Evolutionary conservation across 2,113 vertebrate species (phyloP), one percentile per base, ranked within the genome.

Genomic region (Bambusicola thoracicus): DNA sequence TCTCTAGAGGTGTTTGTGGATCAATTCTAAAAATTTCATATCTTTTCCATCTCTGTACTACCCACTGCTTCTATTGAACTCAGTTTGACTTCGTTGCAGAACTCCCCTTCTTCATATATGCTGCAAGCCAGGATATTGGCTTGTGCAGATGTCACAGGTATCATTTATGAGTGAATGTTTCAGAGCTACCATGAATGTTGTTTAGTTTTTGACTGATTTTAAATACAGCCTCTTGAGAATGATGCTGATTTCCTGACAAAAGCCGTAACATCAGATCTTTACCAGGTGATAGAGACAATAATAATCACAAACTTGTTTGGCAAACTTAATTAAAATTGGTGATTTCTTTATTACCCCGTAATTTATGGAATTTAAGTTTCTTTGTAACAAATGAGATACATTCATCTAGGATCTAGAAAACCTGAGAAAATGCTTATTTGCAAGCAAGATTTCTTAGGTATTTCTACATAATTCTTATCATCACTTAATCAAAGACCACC

Each of bases 151-250:
- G 89, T 95, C 80, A 81, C 27, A 86, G 55, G n/a, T 83, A 81
- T 30, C 41, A 66, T 91, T 89, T 67, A 69, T 27, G 74, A 91
- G 61, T 51, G 30, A 79, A 5, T 7, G 41, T 41, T 67, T 25
- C 84, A 83, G 25, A 85, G 70, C 55, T 36, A 4, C 67, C 0
- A 1, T 44, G n/a, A 0, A 0, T 8, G n/a, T 8, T 48, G 27
- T 62, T 82, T 73, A n/a, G 59, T 61, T 89, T 87, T 22, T 91
- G 32, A n/a, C 73, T 78, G 61, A 29, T 30, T 90, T 90, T 43
- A 84, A 70, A 90, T 20, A 22, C 46, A 75, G 13, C 38, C 16
- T 81, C 14, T 67, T 56, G 59, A 66, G 25, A 59, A 55, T 40
- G 77, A 8, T 0, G 0, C 13, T 80, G 2, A 4, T 14, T 73